phyloP scores from a whole-genome alignment of 2,888 invertebrate species.

The Scaptomyza parva region DNA sequence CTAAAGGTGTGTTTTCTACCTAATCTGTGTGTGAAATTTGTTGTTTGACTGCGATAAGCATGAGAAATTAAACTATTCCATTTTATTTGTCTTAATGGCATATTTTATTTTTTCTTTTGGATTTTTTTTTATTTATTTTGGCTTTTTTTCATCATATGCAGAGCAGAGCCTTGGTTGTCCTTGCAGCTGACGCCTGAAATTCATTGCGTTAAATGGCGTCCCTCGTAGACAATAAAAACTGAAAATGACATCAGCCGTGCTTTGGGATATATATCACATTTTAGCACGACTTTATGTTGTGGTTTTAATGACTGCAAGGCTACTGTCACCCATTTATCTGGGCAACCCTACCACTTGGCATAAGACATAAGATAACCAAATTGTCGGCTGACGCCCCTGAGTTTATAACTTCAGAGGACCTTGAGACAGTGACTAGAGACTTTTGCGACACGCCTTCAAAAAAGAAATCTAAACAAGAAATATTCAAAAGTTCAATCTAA shows the following conservation, averaged over 20 bases:
- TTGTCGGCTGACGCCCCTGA: constrained; percentile 25
- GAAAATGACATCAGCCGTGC: constrained; percentile 61
- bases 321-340: constrained; percentile 3
- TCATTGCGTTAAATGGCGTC: constrained; percentile 22
- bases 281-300: constrained; percentile 46
- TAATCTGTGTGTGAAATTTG: constrained; percentile 35
- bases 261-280: constrained; percentile 35
- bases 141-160: constrained; percentile 18
- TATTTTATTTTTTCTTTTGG: constrained; percentile 1
- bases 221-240: constrained; percentile 51
- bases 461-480: too few species aligned
- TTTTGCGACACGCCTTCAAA: not conserved
- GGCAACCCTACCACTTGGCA: not conserved
- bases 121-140: not conserved
- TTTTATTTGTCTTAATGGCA: constrained; percentile 1
- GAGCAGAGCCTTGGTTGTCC: constrained; percentile 33
- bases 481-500: not conserved
- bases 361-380: constrained; percentile 24
- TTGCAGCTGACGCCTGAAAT: constrained; percentile 37
- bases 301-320: constrained; percentile 13
- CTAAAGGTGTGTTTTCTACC: constrained; percentile 44
- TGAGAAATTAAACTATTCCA: constrained; percentile 5
- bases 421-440: constrained; percentile 9
- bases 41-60: constrained; percentile 41
- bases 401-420: constrained; percentile 32